These are phyloP conservation scores for Euplagia quadripunctaria DNA, from an alignment of 2,888 invertebrate genomes.

Conservation along the genomic window DNA sequence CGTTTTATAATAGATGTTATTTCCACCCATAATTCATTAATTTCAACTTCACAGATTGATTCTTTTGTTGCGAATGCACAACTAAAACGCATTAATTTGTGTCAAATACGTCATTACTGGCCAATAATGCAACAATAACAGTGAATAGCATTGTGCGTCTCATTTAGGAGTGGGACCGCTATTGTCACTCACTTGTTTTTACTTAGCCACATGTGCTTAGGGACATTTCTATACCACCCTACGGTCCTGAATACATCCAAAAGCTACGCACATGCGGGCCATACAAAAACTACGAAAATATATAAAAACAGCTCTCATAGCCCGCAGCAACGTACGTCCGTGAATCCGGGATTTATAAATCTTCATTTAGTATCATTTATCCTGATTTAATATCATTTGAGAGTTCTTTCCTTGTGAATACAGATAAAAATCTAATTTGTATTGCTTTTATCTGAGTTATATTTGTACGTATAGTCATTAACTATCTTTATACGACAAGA, in stretches of 20 bases:
- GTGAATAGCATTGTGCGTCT: conserved; percentile 37
- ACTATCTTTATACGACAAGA: too few relatives aligned
- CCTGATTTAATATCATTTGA: conserved; percentile 13
- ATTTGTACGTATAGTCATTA: too few relatives aligned
- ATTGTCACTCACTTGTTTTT: conserved; percentile 69
- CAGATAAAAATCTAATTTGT: neutral
- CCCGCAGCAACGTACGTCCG: conserved; percentile 19
- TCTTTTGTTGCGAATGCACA: conserved; percentile 17
- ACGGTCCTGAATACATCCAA: conserved; percentile 54
- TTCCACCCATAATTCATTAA: too few relatives aligned
- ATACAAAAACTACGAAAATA: conserved; percentile 47
- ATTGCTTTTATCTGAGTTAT: too few relatives aligned
- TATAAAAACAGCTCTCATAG: conserved; percentile 35
- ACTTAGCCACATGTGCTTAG: conserved; percentile 72
- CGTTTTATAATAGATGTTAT: too few relatives aligned
- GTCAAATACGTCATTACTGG: conserved; percentile 45
- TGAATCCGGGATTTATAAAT: conserved; percentile 40
- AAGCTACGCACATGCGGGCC: conserved; percentile 76
- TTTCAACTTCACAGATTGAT: neutral
- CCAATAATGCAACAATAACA: conserved; percentile 43
- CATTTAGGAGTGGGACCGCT: conserved; percentile 46
- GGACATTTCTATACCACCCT: conserved; percentile 64
- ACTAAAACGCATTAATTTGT: conserved; percentile 43
- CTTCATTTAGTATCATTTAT: conserved; percentile 41
- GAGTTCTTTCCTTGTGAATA: neutral